Evolutionary conservation across 92 coral and sea anemone species (phyloP), one percentile per base, ranked within the genome.

Genomic region (Bergia puertoricense): DNA sequence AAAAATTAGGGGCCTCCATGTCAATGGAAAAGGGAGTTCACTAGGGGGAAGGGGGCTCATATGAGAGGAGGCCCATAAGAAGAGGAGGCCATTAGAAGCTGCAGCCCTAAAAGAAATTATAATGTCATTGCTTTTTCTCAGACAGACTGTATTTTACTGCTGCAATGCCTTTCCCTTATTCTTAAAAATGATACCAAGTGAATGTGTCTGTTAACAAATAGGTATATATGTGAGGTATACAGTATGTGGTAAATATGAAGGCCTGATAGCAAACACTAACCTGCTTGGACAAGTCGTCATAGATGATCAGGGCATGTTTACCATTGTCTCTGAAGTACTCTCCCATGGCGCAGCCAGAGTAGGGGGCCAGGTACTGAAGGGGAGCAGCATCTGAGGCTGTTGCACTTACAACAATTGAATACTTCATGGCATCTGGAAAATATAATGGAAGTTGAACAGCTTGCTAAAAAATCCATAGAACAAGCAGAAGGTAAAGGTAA

Each of bases 311-410:
- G 37, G 99, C 99, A 89, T 97, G 99, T 89, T 97, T 97, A 79
- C 96, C 99, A 90, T 97, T 97, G 92, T 97, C 99, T 79, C 99
- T 91, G 98, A 97, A 97, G 96, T 88, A 97, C 85, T 97, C 99
- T 73, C 99, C 99, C 99, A 97, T 97, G 66, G 99, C 99, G 90
- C 99, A 97, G 54, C 99, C 99, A 83, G 99, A 97, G 88, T 97
- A 97, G 16, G 99, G 99, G 48, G 99, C 98, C 18, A 97, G 90
- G 86, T 97, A 97, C 91, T 97, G 99, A 37, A 97, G 92, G 20
- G 99, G 99, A n/a, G 99, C 99, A 44, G 99, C 99, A 93, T 97
- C 99, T 30, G 99, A 97, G 11, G 99, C 99, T 41, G 99, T 97
- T 15, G 99, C 96, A 91, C 99, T 95, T 78, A 97, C 99, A 39